Base-by-base conservation (phyloP, 2,888 invertebrate genomes). In the Ichneumoninae sp. region DNA sequence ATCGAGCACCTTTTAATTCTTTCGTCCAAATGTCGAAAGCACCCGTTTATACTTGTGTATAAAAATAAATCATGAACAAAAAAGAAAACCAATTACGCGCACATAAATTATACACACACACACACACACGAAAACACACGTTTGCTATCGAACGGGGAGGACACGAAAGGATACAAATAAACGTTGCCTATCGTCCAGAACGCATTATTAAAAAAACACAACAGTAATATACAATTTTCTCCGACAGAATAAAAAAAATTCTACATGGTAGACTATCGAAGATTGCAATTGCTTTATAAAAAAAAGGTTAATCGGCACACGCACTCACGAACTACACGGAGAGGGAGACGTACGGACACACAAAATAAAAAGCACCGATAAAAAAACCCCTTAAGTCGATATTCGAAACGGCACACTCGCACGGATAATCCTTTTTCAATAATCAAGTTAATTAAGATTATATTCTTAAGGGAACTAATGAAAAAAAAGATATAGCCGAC, bases 361-460 rank as follows among this genome's bases (percentile, higher is more conserved):
- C 26, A 65, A 74, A 66, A 33, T 54, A 71, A 66, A 68, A 74
- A 68, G 66, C 52, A 60, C 73, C 73, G 44, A 69, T 69, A 77
- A 22, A 60, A 75, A 65, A 76, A 50, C 68, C 81, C 77, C 74
- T 78, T 81, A 40, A 81, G 73, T 73, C 52, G 81, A 77, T 81
- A 84, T 52, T 54, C 54, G 66, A 78, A 82, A 85, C 70, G 78
- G 84, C 84, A 85, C 82, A 85, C 77, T 85, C 85, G 83, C 82
- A 79, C 82, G 78, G 69, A 77, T 81, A 78, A 83, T 70, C 71
- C 69, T 40, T 84, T 84, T 80, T 78, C 60, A 81, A 79, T 81
- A 74, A 81, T 85, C 73, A 60, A 52, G 63, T 75, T 80, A 83
- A 75, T 76, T 54, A 79, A 63, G 65, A 52, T 26, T 19, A 10